phyloP scores from a whole-genome alignment of 2,888 invertebrate species.

The Aphodius sticticus region DNA sequence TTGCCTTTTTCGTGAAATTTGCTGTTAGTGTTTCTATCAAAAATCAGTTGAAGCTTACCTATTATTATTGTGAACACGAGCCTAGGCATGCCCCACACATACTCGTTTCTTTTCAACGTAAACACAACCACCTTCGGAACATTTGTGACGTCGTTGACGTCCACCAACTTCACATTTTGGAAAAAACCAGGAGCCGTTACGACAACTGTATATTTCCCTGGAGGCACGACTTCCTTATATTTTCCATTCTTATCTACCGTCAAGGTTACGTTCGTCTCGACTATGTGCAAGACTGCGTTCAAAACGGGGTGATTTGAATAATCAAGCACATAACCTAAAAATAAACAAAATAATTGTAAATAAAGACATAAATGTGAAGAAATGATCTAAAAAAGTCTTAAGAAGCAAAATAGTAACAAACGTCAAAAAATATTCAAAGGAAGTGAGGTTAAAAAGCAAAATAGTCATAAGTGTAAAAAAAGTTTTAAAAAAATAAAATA shows the following conservation, averaged over 20 bases:
- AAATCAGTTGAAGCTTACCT: conserved; percentile 60
- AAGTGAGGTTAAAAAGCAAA: not conserved
- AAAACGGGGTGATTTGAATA: conserved; percentile 66
- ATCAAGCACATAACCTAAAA: conserved; percentile 67
- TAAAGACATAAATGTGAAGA: conserved; percentile 30
- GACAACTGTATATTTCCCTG: conserved; percentile 64
- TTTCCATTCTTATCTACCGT: conserved; percentile 60
- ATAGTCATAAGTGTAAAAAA: too few relatives aligned
- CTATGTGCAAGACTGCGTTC: conserved; percentile 62
- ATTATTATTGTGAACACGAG: conserved; percentile 78
- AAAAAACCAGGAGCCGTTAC: conserved; percentile 70
- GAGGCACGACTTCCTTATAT: conserved; percentile 62
- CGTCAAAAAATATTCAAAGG: not conserved
- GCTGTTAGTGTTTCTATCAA: too few relatives aligned
- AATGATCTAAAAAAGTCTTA: too few relatives aligned
- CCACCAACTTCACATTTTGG: conserved; percentile 61
- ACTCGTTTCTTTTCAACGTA: conserved; percentile 71
- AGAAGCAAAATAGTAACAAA: not conserved
- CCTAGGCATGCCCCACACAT: conserved; percentile 78
- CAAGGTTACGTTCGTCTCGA: conserved; percentile 58
- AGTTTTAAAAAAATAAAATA: too few relatives aligned
- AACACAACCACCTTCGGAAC: conserved; percentile 70
- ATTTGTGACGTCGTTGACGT: conserved; percentile 55
- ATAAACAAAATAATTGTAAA: conserved; percentile 40
- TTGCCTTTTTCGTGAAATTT: too few relatives aligned